Evolutionary conservation across 2,797 vertebrate species (phyloP), one percentile per base, ranked within the genome.

Genomic region (Hydrocynus forskahlii): DNA sequence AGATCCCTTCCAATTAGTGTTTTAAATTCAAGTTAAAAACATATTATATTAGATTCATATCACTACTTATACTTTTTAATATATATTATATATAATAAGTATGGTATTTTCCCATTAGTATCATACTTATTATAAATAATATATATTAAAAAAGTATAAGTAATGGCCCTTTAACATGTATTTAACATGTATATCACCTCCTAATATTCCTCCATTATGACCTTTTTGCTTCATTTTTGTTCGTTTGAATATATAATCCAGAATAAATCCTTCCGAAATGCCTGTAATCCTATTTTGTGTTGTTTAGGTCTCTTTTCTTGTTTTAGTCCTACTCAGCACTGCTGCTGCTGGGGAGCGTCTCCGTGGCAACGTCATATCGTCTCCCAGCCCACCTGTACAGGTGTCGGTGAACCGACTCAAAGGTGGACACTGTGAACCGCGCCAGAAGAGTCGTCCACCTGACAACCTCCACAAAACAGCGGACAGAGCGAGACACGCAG

Each of bases 381-480:
- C 85, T 84, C 59, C 80, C 86, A 43, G 66, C 74, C 84, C 81
- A 78, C 83, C 92, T 87, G 76, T 85, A 85, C 85, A 94, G 87
- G 38, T 81, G 84, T 77, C 86, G 90, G 86, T 91, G 90, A 79
- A 94, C 35, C 43, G 91, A 89, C 73, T 93, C 88, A 45, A 95
- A 93, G n/a, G 81, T 83, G 0, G 91, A 89, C n/a, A 87, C 82
- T 0, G 89, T 92, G 86, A 85, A 87, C 70, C 74, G 86, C 3
- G 92, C 83, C 76, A 93, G 90, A 82, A 92, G 54, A 23, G 84
- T 81, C 73, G 89, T 92, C 93, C 93, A 95, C 83, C 85, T 90
- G 40, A 92, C 81, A 0, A 89, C 92, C 5, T 86, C 83, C 80
- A 91, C 86, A n/a, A 94, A 84, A 88, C 92, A 92, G 79, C 88